These are phyloP conservation scores for Sternarchorhynchus goeldii DNA, from an alignment of 2,797 vertebrate genomes.

Conservation along the genomic window DNA sequence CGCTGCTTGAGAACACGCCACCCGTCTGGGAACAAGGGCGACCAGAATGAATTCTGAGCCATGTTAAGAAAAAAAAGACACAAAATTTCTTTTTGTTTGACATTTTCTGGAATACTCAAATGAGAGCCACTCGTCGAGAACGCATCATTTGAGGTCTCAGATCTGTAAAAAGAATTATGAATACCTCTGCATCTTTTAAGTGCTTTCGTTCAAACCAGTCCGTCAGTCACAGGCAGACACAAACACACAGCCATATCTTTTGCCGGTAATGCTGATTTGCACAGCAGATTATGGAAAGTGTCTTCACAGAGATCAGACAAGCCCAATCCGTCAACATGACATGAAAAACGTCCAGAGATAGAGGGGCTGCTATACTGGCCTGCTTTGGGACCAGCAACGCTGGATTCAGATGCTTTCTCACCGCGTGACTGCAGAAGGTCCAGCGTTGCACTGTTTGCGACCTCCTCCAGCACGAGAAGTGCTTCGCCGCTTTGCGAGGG, in stretches of 20 bases:
- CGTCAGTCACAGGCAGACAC: constrained; percentile 15
- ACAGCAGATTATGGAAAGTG: constrained; percentile 40
- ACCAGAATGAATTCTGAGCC: constrained; percentile 5
- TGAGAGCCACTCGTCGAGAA: constrained; percentile 21
- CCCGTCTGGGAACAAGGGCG: neutral
- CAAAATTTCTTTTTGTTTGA: constrained; percentile 21
- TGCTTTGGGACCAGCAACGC: constrained; percentile 17
- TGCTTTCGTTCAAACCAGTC: constrained; percentile 33
- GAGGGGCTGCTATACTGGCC: constrained; percentile 14
- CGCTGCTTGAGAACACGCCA: neutral
- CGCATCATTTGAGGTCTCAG: constrained; percentile 26
- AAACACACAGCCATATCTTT: constrained; percentile 9
- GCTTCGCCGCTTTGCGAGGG: constrained; percentile 24
- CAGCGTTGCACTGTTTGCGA: constrained; percentile 12
- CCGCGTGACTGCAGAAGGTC: constrained; percentile 10
- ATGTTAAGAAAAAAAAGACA: constrained; percentile 7
- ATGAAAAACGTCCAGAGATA: neutral
- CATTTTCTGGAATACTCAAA: constrained; percentile 19
- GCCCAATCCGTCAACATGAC: constrained; percentile 15
- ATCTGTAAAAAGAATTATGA: constrained; percentile 46
- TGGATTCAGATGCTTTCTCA: constrained; percentile 1
- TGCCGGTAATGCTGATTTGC: constrained; percentile 29
- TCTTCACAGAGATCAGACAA: constrained; percentile 11
- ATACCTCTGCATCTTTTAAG: constrained; percentile 42
- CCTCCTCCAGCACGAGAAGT: constrained; percentile 23